Base-by-base conservation (phyloP, 2,797 vertebrate genomes). In the Typhlichthys subterraneus region DNA sequence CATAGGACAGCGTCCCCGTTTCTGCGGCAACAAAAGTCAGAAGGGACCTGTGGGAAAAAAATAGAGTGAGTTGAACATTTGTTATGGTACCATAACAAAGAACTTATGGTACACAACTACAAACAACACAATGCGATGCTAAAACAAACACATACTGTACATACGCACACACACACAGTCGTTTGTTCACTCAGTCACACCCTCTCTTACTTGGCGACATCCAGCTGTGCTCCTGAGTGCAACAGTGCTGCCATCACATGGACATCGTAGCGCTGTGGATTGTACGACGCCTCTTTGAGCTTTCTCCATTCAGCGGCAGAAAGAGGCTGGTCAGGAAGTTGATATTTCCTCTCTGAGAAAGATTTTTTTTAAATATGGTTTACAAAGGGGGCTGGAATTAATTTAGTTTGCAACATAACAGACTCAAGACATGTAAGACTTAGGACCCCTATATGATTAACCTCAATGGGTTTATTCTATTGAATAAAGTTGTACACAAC, bases 11-110 rank as follows among this genome's bases (percentile, higher is more conserved):
- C 0, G 94, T 94, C 46, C 95, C 94, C 0, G 88, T 87, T 61
- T 92, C 94, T 49, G 72, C 82, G 12, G 94, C 95, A 17, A 94
- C 82, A 55, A 93, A 93, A 12, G 88, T 90, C 83, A 99, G 84
- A 50, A 99, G 84, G 53, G 98, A 99, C 83, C 89, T 91, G 6
- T 7, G 42, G 42, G 17, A 12, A 5, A 5, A 33, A 11, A 10
- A 5, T 10, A 31, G 15, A 12, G 33, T 12, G 11, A 4, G 45
- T 12, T 11, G 4, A 48, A 48, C 11, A 48, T 12, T 11, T 23
- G 19, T 3, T 23, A 9, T 48, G n/a, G 11, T 12, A 48, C 46
- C 11, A 48, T n/a, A 48, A 48, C 46, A 48, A 48, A 12, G 10
- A 11, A 12, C 3, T 12, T 48, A 11, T 12, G 23, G 23, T 23